Percentiles rank a stretch among this genome's conserved stretches.
These are phyloP conservation scores for Lates calcarifer DNA, from an alignment of 2,113 vertebrate genomes.

Conservation along the genomic window DNA sequence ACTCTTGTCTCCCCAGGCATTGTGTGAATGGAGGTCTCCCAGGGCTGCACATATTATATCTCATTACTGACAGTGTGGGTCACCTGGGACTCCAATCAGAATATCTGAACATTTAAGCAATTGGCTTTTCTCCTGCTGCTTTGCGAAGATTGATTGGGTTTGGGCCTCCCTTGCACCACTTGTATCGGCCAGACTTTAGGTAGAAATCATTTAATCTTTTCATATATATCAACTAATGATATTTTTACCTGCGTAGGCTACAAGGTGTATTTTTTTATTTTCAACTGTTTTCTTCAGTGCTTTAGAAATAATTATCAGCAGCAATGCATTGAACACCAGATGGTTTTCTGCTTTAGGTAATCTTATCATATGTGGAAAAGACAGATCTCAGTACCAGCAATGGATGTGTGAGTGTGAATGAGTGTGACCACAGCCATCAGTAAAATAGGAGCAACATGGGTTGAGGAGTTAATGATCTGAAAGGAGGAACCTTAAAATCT, in stretches of 20 bases:
- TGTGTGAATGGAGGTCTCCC: conserved; percentile 78
- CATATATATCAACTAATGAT: conserved; percentile 53
- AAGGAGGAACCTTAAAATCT: conserved; percentile 42
- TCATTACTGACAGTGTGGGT: conserved; percentile 81
- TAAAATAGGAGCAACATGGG: conserved; percentile 34
- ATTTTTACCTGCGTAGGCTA: conserved; percentile 38
- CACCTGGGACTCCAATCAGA: conserved; percentile 82
- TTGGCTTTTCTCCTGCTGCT: conserved; percentile 68
- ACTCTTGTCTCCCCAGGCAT: conserved; percentile 72
- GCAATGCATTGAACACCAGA: conserved; percentile 41
- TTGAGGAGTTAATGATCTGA: conserved; percentile 58
- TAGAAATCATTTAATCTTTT: conserved; percentile 63
- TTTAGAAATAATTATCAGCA: conserved; percentile 27
- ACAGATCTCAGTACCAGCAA: conserved; percentile 29
- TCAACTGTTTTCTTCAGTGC: conserved; percentile 24
- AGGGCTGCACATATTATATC: conserved; percentile 79
- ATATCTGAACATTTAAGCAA: conserved; percentile 79
- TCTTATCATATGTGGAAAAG: conserved; percentile 55
- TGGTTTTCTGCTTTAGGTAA: conserved; percentile 59
- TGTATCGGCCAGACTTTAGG: conserved; percentile 67
- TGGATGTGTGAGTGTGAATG: no score
- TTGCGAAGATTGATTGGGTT: conserved; percentile 78
- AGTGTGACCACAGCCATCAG: conserved; percentile 52
- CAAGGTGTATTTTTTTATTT: conserved; percentile 23
- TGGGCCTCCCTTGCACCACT: conserved; percentile 73